These are phyloP conservation scores for Sebastes cheni DNA, from an alignment of 2,797 vertebrate species.

Conservation along the genomic window DNA sequence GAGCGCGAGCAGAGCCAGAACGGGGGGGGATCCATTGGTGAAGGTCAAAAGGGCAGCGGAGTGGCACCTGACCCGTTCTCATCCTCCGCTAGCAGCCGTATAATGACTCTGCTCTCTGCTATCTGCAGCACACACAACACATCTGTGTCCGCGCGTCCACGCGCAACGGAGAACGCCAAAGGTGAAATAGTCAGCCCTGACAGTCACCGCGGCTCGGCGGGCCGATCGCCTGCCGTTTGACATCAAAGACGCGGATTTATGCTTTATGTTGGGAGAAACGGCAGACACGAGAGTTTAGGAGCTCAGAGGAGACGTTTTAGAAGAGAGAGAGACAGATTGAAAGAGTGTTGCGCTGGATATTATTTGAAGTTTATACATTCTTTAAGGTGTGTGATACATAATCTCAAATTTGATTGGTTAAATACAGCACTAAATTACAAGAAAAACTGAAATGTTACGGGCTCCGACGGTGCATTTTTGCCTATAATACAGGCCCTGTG, in stretches of 20 bases:
- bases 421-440: background rate
- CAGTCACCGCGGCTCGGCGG: conserved; percentile 13
- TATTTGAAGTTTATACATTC: no score
- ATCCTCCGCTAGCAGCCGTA: conserved; percentile 19
- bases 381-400: background rate
- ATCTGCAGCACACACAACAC: conserved; percentile 1
- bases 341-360: background rate
- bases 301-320: conserved; percentile 9
- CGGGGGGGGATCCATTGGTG: conserved; percentile 28
- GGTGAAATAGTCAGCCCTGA: conserved; percentile 44
- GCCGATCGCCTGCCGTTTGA: conserved; percentile 19
- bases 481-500: background rate
- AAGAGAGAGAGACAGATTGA: background rate
- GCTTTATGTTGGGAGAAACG: conserved; percentile 41
- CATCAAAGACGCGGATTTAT: conserved; percentile 34
- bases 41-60: conserved; percentile 29
- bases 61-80: conserved; percentile 16
- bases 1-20: conserved; percentile 9
- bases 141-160: background rate
- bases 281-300: conserved; percentile 50
- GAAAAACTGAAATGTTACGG: background rate
- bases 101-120: conserved; percentile 16
- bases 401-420: background rate
- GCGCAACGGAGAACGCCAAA: conserved; percentile 13
- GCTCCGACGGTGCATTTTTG: background rate